A percentile compares a stretch with the other conserved stretches of the same genome.
phyloP scores from a whole-genome alignment of 2,113 vertebrate species.

The Crotalus tigris region DNA sequence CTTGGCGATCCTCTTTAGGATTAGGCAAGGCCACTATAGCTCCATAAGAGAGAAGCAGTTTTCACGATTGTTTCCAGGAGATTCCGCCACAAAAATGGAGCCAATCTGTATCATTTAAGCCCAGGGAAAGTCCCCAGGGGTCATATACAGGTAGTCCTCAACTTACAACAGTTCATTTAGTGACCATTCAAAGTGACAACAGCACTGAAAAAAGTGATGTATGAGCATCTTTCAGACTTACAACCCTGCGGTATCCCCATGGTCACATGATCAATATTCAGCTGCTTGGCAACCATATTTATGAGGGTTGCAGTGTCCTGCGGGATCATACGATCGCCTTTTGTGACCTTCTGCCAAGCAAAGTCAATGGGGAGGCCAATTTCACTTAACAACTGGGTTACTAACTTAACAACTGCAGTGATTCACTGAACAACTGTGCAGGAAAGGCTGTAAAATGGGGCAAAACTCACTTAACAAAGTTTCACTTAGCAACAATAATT shows the following conservation, averaged over 20 bases:
- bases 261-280: too few species aligned
- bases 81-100: neutral
- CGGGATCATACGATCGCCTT: neutral
- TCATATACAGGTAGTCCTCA: neutral
- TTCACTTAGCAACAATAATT: neutral
- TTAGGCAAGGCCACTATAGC: constrained; percentile 79
- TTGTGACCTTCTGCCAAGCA: neutral
- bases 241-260: neutral
- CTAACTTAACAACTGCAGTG: neutral
- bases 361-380: neutral
- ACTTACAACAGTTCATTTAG: neutral
- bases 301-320: neutral
- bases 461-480: neutral
- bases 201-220: neutral
- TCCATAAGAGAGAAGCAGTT: constrained; percentile 66
- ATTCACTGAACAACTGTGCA: neutral
- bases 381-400: neutral
- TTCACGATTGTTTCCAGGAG: neutral
- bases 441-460: neutral
- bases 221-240: neutral
- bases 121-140: neutral
- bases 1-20: constrained; percentile 25
- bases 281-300: neutral
- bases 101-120: neutral
- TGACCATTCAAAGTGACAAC: neutral